Percentiles rank a stretch among this genome's conserved stretches.
Evolutionary conservation across 2,113 vertebrate species (phyloP).

Genomic region (Phrynocephalus versicolor): DNA sequence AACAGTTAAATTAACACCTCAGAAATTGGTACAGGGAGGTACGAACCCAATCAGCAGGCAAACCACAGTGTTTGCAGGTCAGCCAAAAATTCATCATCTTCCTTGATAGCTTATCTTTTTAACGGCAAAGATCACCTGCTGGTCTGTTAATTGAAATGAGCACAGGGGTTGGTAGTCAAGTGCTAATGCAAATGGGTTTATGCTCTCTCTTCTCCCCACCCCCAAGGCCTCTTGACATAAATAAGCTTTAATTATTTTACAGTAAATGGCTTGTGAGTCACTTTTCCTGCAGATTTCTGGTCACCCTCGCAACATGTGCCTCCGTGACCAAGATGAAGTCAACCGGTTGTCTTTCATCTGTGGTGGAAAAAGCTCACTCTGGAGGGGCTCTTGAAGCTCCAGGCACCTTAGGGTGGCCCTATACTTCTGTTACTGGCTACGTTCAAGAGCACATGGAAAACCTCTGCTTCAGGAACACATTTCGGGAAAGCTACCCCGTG

Average conservation of each 20-base stretch:
- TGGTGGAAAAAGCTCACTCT: constrained; percentile 40
- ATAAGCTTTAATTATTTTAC: constrained; percentile 91
- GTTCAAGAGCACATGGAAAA: neutral
- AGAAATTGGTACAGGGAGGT: constrained; percentile 88
- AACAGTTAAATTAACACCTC: constrained; percentile 96
- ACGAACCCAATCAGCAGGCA: constrained; percentile 89
- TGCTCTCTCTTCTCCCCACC: constrained; percentile 77
- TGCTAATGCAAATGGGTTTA: constrained; percentile 80
- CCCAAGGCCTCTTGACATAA: constrained; percentile 86
- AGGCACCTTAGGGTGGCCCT: neutral
- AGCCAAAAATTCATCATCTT: constrained; percentile 81
- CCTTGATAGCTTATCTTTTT: constrained; percentile 82
- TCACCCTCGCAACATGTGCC: constrained; percentile 66
- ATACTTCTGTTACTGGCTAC: neutral
- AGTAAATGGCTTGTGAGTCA: constrained; percentile 63
- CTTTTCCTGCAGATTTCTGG: constrained; percentile 59
- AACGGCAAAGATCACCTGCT: constrained; percentile 90
- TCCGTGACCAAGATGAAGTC: constrained; percentile 69
- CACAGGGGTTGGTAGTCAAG: constrained; percentile 71
- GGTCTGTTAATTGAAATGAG: constrained; percentile 93
- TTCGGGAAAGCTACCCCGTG: neutral
- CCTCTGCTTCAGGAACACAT: neutral
- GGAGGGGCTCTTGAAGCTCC: constrained; percentile 30
- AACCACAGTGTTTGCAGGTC: constrained; percentile 88
- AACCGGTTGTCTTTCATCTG: constrained; percentile 30